These are phyloP conservation scores for Pseudomyrmex pallidus DNA, from an alignment of 1,140 invertebrate genomes.

Conservation along the genomic window DNA sequence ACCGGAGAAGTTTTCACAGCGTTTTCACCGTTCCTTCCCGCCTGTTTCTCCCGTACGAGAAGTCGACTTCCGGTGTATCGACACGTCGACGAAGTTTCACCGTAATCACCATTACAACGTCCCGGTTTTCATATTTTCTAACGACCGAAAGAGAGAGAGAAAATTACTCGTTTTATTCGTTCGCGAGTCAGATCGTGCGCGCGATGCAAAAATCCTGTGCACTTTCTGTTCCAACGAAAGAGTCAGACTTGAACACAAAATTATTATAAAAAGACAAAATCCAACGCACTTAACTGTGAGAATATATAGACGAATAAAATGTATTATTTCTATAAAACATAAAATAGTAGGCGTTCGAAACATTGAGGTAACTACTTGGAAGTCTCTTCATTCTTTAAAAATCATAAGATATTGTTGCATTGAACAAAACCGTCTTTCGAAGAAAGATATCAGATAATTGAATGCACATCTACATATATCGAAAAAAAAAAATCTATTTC, in stretches of 20 bases:
- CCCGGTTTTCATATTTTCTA: constrained; percentile 58
- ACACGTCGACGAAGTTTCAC: constrained; percentile 53
- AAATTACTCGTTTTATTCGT: constrained; percentile 24
- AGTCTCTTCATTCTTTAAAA: not conserved
- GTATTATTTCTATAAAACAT: too few species aligned
- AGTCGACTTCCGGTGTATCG: constrained; percentile 57
- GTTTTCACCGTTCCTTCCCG: constrained; percentile 43
- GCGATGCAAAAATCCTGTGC: not conserved
- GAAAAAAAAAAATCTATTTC: too few species aligned
- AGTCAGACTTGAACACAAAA: not conserved
- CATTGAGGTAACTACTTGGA: too few species aligned
- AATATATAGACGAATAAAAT: not conserved
- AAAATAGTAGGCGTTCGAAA: too few species aligned
- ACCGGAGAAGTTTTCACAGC: constrained; percentile 43
- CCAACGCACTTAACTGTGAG: not conserved
- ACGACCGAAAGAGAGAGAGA: not conserved
- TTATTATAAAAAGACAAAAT: not conserved
- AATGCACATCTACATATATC: too few species aligned
- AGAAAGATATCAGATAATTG: too few species aligned
- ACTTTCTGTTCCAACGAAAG: constrained; percentile 11
- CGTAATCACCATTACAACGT: constrained; percentile 57
- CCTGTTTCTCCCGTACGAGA: constrained; percentile 29
- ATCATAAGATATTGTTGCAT: too few species aligned
- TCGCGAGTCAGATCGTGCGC: not conserved
- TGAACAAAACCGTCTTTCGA: too few species aligned